Evolutionary conservation across 2,888 invertebrate species (phyloP).

Genomic region (Macrosiphum euphorbiae): DNA sequence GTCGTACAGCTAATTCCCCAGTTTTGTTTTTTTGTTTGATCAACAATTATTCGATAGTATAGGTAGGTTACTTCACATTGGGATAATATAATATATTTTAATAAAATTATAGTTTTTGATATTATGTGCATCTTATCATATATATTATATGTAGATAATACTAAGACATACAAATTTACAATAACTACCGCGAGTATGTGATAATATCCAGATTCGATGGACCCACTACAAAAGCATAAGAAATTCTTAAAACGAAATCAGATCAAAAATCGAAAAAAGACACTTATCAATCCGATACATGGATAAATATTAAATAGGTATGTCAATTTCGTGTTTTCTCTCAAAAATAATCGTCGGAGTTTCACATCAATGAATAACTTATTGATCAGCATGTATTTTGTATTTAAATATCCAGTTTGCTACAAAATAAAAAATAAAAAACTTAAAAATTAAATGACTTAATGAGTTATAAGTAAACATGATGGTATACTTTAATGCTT

Average conservation of each 20-base stretch:
- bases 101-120: not conserved
- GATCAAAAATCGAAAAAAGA: not conserved
- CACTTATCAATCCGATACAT: not conserved
- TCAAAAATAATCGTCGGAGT: not conserved
- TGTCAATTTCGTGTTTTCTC: not conserved
- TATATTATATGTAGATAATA: not conserved
- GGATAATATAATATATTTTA: not conserved
- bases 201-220: not conserved
- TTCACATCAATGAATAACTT: not conserved
- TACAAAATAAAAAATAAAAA: not conserved
- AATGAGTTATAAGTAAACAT: not conserved
- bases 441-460: not conserved
- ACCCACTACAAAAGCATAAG: not conserved
- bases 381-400: not conserved
- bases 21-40: too few species aligned
- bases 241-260: not conserved
- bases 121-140: not conserved
- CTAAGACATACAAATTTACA: not conserved
- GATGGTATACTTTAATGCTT: not conserved
- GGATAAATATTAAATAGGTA: not conserved
- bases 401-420: not conserved
- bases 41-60: too few species aligned
- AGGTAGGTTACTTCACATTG: not conserved
- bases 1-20: too few species aligned
- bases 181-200: not conserved